Evolutionary conservation across 1,140 invertebrate genomes (phyloP), one percentile per base, ranked within the genome.

Genomic region (Solenopsis fugax): DNA sequence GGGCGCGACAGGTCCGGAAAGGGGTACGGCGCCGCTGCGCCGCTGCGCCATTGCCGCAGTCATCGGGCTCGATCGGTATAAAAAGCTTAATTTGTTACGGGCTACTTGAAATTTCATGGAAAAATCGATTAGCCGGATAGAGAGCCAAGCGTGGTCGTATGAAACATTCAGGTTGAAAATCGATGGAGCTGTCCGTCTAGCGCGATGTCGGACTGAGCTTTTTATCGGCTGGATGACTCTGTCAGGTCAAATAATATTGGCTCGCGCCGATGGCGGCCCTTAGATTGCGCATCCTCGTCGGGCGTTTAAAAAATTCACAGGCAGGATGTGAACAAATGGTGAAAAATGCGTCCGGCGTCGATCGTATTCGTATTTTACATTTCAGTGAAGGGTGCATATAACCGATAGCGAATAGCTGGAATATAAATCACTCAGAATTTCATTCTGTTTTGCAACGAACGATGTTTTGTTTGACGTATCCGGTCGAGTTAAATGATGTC

Each of bases 101-200:
- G 13, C 41, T 24, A 64, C 76, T 82, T 50, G 76, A 60, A 72
- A 80, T 86, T 86, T 80, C 34, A 86, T 65, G 76, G 76, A 86
- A 82, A 80, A 64, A 81, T 84, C 80, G 80, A 84, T 84, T 50
- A 75, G 54, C 10, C 76, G 29, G 29, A 77, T 56, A 80, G 73
- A 86, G 24, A 67, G 62, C 9, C 24, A 60, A 86, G 54, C 64
- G 85, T n/a, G 85, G 64, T 75, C 69, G 12, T 60, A 84, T 84
- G 41, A 84, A 84, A 84, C 69, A 84, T 84, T 84, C 69, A 84
- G 80, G 67, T 16, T 50, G 56, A 75, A 84, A 86, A 86, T 86
- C 85, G 85, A 86, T 81, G 64, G 77, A 84, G 80, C 80, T 84
- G 80, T 84, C 78, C 52, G 78, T 81, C 80, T 84, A 73, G 54